phyloP scores from a whole-genome alignment of 2,797 vertebrate species.

The Neostethus bicornis region DNA sequence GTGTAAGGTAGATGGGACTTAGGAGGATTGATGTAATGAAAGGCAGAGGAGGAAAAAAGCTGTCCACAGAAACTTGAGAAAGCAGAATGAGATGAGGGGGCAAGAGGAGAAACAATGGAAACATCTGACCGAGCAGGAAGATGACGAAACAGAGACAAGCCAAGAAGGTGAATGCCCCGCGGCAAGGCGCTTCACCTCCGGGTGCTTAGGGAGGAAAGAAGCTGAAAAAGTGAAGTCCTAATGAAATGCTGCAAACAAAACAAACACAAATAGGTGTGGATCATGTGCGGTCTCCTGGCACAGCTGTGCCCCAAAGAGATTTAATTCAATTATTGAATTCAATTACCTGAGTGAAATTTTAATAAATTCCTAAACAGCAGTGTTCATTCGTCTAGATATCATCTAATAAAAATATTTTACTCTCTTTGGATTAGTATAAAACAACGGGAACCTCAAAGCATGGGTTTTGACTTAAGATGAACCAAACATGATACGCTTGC shows the following conservation, averaged over 20 bases:
- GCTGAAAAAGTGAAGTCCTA: conserved; percentile 15
- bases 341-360: conserved; percentile 43
- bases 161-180: background rate
- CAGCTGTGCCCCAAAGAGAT: conserved; percentile 38
- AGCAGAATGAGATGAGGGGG: background rate
- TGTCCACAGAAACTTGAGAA: background rate
- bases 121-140: background rate
- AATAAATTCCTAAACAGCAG: conserved; percentile 37
- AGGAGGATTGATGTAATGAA: background rate
- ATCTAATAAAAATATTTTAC: conserved; percentile 9
- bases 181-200: background rate
- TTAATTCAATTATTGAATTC: conserved; percentile 60
- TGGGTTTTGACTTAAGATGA: no score
- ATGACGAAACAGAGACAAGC: background rate
- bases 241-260: conserved; percentile 41
- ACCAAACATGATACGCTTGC: background rate
- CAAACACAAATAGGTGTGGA: conserved; percentile 34
- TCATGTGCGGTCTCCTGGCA: conserved; percentile 26
- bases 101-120: background rate
- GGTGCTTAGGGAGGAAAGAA: conserved; percentile 10
- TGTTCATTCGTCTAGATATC: conserved; percentile 28
- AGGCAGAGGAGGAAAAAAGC: background rate
- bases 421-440: conserved; percentile 1
- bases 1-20: background rate
- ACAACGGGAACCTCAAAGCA: no score